Evolutionary conservation across 2,888 invertebrate species (phyloP), one percentile per base, ranked within the genome.

Genomic region (Cantharis flavilabris): DNA sequence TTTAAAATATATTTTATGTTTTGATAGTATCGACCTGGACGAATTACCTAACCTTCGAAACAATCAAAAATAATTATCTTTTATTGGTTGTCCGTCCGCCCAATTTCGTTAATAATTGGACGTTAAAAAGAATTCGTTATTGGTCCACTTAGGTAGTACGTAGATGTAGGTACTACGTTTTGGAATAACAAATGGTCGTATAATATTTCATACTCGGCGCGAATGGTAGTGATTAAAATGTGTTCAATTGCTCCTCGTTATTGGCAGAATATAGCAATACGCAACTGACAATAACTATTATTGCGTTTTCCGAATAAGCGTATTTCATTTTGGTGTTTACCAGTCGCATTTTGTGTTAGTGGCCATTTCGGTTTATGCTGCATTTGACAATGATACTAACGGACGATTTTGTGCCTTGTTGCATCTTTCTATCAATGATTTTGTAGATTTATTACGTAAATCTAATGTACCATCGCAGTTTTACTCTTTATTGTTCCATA

Each of bases 151-250:
- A 33, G 33, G 65, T 65, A 18, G 65, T 65, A 18, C 11, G 65
- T 65, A 2, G 13, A 30, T 69, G 23, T 26, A 16, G 16, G 16
- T 16, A 16, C 16, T 16, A 30, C 10, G 10, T 30, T 30, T 20
- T 26, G 14, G 69, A 1, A 16, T 30, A 16, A 28, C 69, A 73
- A 49, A 73, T 30, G 20, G 10, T 16, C 49, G 20, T 63, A 64
- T 69, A 71, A 75, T 71, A 72, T 75, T 33, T 33, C 49, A 20
- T 69, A 71, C 63, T 70, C 75, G 73, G 79, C 76, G 76, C 75
- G 80, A 81, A 81, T 81, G 76, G 75, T 78, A 76, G 79, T 82
- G 82, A 83, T 83, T 82, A 82, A 83, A 82, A 81, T 79, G 79
- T 79, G 79, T 82, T 81, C 80, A 77, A 82, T 80, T 82, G 76